Conservation (phyloP, 37 sponge, comb jelly and placozoan genomes). For the Amphimedon queenslandica region DNA sequence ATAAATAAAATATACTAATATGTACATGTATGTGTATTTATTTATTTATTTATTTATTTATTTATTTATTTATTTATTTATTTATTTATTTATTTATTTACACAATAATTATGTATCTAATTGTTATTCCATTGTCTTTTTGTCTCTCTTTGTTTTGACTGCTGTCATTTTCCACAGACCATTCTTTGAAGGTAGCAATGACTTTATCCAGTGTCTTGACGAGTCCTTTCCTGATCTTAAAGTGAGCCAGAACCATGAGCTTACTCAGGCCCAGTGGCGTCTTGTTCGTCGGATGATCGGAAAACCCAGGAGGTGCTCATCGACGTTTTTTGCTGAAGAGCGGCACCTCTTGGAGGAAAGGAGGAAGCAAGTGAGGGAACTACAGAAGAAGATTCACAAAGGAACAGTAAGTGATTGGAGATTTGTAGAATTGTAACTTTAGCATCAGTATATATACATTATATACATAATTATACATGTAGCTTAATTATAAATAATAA, state of each 20-base stretch:
- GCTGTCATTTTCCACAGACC: slow-evolving; percentile 53
- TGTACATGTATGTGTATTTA: not conserved
- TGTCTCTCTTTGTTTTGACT: slow-evolving; percentile 1
- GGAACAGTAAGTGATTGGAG: slow-evolving; percentile 66
- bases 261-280: slow-evolving; percentile 73
- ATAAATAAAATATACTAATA: not conserved
- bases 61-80: too few relatives aligned
- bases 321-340: slow-evolving; percentile 80
- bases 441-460: too few relatives aligned
- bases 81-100: not conserved
- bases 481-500: too few relatives aligned
- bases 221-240: slow-evolving; percentile 80
- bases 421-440: too few relatives aligned
- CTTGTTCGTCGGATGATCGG: slow-evolving; percentile 80
- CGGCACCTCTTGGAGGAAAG: slow-evolving; percentile 51
- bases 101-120: not conserved
- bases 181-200: slow-evolving; percentile 77
- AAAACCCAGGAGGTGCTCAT: slow-evolving; percentile 84
- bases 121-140: not conserved
- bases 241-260: slow-evolving; percentile 61
- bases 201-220: slow-evolving; percentile 75
- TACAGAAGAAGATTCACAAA: slow-evolving; percentile 64
- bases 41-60: too few relatives aligned
- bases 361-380: slow-evolving; percentile 62
- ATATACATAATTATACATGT: too few relatives aligned